Evolutionary conservation across 2,888 invertebrate genomes (phyloP).

Genomic region (Sphinx pinastri): DNA sequence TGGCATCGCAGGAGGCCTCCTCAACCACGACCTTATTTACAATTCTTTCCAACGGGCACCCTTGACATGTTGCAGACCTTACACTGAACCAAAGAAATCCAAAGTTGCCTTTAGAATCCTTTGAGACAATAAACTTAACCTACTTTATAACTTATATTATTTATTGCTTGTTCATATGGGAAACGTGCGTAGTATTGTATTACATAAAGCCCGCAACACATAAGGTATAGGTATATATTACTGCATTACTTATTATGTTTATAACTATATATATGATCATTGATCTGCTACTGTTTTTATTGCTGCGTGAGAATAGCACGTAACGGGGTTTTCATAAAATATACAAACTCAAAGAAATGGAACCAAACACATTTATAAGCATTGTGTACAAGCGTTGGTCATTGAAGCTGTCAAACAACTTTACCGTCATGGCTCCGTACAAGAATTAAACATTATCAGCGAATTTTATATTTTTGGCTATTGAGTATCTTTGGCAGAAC

Average conservation of each 20-base stretch:
- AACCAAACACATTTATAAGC: slow-evolving; percentile 20
- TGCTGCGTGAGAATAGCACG: slow-evolving; percentile 26
- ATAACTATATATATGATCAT: background rate
- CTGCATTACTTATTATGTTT: slow-evolving; percentile 28
- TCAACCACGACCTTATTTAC: slow-evolving; percentile 29
- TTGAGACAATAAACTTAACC: background rate
- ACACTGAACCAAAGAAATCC: background rate
- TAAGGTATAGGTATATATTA: slow-evolving; percentile 22
- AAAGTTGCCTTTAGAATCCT: background rate
- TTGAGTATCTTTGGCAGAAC: too few species aligned
- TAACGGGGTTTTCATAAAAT: slow-evolving; percentile 9
- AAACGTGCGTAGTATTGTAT: background rate
- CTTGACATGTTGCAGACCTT: slow-evolving; percentile 25
- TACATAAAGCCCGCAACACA: slow-evolving; percentile 14
- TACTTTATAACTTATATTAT: background rate
- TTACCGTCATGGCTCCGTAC: background rate
- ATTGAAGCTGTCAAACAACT: slow-evolving; percentile 30
- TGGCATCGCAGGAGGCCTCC: slow-evolving; percentile 21
- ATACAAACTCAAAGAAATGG: slow-evolving; percentile 20
- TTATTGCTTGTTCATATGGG: background rate
- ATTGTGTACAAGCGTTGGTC: slow-evolving; percentile 6
- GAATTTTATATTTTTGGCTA: too few species aligned
- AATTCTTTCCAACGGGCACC: slow-evolving; percentile 14
- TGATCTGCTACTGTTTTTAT: slow-evolving; percentile 5
- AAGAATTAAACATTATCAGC: too few species aligned